These are phyloP conservation scores for Syngnathus acus DNA, from an alignment of 2,797 vertebrate genomes.

Conservation along the genomic window DNA sequence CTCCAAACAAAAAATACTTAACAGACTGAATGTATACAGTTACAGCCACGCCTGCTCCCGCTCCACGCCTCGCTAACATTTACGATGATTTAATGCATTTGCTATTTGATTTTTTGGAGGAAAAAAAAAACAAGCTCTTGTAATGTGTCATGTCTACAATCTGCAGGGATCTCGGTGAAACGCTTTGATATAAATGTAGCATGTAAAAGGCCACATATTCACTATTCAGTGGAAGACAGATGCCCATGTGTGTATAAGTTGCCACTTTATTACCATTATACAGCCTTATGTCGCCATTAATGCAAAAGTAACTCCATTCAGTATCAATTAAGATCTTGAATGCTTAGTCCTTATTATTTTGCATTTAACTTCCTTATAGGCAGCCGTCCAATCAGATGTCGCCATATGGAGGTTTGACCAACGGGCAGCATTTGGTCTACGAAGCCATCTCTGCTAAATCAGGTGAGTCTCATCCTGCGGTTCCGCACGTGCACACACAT, in stretches of 20 bases:
- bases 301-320: neutral
- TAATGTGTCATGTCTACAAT: conserved; percentile 23
- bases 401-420: conserved; percentile 61
- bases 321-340: neutral
- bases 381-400: conserved; percentile 70
- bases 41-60: conserved; percentile 58
- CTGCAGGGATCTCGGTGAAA: conserved; percentile 19
- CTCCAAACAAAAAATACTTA: conserved; percentile 58
- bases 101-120: conserved; percentile 24
- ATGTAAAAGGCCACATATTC: neutral
- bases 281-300: neutral
- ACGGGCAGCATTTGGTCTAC: conserved; percentile 62
- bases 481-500: conserved; percentile 20
- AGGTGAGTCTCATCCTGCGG: conserved; percentile 70
- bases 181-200: conserved; percentile 18
- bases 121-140: conserved; percentile 9
- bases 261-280: too few relatives aligned
- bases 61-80: conserved; percentile 34
- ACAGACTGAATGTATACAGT: conserved; percentile 70
- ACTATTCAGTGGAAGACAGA: conserved; percentile 3
- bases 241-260: neutral
- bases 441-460: conserved; percentile 70
- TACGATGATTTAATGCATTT: conserved; percentile 51
- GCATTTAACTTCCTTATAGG: conserved; percentile 64
- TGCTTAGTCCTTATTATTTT: conserved; percentile 18